phyloP scores from a whole-genome alignment of 2,888 invertebrate species.

The Nebria salina region DNA sequence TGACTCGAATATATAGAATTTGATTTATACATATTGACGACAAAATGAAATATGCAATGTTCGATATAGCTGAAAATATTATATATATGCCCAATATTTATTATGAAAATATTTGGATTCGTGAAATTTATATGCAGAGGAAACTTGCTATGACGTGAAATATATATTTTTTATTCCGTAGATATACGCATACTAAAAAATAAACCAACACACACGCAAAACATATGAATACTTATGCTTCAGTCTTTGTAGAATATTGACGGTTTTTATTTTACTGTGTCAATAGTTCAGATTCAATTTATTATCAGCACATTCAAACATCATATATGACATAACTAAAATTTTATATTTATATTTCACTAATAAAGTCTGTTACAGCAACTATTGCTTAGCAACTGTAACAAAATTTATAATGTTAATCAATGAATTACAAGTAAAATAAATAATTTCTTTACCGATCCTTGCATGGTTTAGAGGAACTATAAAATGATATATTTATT shows the following conservation, averaged over 20 bases:
- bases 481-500: too few relatives aligned
- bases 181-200: background rate
- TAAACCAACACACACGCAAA: background rate
- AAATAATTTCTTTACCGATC: too few relatives aligned
- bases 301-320: background rate
- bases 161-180: background rate
- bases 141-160: constrained; percentile 13
- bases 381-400: too few relatives aligned
- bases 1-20: constrained; percentile 6
- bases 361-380: too few relatives aligned
- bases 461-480: too few relatives aligned
- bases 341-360: too few relatives aligned
- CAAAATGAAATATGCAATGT: constrained; percentile 44
- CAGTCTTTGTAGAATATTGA: background rate
- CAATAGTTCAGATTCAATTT: background rate
- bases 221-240: background rate
- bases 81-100: constrained; percentile 42
- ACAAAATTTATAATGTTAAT: background rate
- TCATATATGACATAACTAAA: too few relatives aligned
- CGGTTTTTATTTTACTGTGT: background rate
- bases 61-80: constrained; percentile 40
- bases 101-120: constrained; percentile 45
- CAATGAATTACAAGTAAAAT: too few relatives aligned
- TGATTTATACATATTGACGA: constrained; percentile 44
- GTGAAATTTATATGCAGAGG: constrained; percentile 36